phyloP scores from a whole-genome alignment of 2,888 invertebrate species.

The Cremastobaeus sp. region DNA sequence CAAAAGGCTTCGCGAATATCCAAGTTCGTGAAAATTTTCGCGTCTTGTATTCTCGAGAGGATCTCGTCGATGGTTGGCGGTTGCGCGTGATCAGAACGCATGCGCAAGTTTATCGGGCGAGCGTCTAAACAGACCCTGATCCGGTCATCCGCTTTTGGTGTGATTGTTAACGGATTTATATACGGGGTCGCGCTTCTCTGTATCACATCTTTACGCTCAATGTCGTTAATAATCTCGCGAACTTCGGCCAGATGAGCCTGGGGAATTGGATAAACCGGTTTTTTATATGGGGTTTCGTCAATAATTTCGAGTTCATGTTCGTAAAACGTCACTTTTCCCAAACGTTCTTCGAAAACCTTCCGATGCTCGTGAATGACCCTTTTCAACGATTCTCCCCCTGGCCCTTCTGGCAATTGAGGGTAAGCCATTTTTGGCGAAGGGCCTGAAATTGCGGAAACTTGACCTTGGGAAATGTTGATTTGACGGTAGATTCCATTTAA shows the following conservation, averaged over 20 bases:
- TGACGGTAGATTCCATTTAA: too few species aligned
- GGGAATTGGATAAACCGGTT: neutral
- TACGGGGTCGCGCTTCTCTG: neutral
- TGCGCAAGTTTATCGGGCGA: neutral
- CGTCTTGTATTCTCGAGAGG: neutral
- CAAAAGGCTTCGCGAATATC: slow-evolving; percentile 1
- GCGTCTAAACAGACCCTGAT: neutral
- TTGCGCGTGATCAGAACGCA: too few species aligned
- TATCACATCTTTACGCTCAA: neutral
- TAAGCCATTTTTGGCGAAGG: too few species aligned
- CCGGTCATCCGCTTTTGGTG: neutral
- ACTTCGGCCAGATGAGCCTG: neutral
- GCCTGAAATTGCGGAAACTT: too few species aligned
- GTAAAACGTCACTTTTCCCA: neutral
- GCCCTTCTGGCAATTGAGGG: too few species aligned
- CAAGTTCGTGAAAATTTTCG: neutral
- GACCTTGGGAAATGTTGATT: too few species aligned
- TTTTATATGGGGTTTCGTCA: neutral
- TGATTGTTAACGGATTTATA: neutral
- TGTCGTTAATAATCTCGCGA: neutral
- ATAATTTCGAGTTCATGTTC: too few species aligned
- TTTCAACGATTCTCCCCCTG: too few species aligned
- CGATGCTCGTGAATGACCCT: too few species aligned
- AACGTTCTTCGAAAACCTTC: neutral
- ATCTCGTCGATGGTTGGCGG: neutral